Percentiles rank a stretch among this genome's conserved stretches.
Evolutionary conservation across 2,797 vertebrate species (phyloP).

Genomic region (Rhinophrynus dorsalis): DNA sequence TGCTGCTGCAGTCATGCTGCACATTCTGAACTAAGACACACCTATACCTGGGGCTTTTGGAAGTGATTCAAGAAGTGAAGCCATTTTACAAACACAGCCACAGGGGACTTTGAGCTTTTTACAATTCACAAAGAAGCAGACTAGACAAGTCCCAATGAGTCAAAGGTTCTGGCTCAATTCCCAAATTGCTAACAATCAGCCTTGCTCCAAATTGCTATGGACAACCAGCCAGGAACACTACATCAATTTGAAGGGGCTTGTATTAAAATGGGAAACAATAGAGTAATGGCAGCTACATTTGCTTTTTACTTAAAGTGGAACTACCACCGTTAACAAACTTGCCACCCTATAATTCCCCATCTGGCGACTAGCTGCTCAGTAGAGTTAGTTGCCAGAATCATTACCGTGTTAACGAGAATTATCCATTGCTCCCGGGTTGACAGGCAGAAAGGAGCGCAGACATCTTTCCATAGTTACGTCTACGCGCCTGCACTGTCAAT

Average conservation of each 20-base stretch:
- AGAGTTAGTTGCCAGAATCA: no score
- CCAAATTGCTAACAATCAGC: background rate
- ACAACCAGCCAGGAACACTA: background rate
- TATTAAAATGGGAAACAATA: no score
- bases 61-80: constrained; percentile 51
- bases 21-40: constrained; percentile 47
- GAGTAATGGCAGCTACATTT: no score
- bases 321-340: no score
- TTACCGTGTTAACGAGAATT: no score
- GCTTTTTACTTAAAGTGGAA: no score
- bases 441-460: no score
- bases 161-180: background rate
- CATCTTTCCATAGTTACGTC: no score
- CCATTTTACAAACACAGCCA: constrained; percentile 51
- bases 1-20: background rate
- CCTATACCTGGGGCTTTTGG: constrained; percentile 46
- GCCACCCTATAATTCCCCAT: no score
- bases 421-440: no score
- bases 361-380: no score
- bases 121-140: constrained; percentile 17
- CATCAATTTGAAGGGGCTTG: background rate
- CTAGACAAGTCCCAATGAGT: constrained; percentile 1
- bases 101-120: constrained; percentile 51
- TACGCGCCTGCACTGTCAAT: no score
- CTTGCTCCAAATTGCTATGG: background rate